Base-by-base conservation (phyloP, 2,888 invertebrate species). In the Coremacera marginata region DNA sequence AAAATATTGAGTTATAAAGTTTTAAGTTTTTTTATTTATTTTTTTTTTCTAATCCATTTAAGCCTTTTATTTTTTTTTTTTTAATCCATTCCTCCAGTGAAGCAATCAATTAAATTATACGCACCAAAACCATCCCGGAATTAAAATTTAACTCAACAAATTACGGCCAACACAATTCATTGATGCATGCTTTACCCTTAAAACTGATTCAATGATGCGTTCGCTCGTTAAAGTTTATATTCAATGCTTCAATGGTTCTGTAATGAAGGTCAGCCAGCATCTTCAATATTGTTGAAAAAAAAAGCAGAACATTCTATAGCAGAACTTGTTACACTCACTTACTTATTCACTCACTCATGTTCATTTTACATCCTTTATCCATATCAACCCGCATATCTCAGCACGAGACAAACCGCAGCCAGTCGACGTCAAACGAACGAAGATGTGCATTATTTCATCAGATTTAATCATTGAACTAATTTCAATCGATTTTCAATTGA, bases 401-500 rank as follows among this genome's bases (percentile, higher is more conserved):
- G 44, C 44, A 44, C 44, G 44, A 44, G 44, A 44, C 44, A 44
- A 44, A 44, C n/a, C 22, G 67, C 49, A 22, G 44, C 37, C 37
- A 19, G 11, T 14, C 4, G 3, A 11, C 22, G 8, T 22, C 44
- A 8, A 22, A 37, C 67, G 44, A 8, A 22, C 27, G 60, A 27
- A 22, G 31, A 65, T 14, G 27, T 70, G 52, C 22, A 68, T 52
- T 37, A 68, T 52, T 37, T 27, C 22, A 52, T 52, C 52, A 70
- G 52, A 60, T 34, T 44, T 22, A 55, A 71, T 57, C 34, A 31
- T 57, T n/a, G 9, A 22, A 71, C 19, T 57, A 25, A 71, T 37
- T 71, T 71, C 71, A 71, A 57, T 60, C 57, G 71, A 60, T 71
- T 71, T 71, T 60, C 71, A 71, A 71, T 60, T 71, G 57, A 71